Evolutionary conservation across 2,113 vertebrate species (phyloP), one percentile per base, ranked within the genome.

Genomic region (Tretioscincus oriximinensis): DNA sequence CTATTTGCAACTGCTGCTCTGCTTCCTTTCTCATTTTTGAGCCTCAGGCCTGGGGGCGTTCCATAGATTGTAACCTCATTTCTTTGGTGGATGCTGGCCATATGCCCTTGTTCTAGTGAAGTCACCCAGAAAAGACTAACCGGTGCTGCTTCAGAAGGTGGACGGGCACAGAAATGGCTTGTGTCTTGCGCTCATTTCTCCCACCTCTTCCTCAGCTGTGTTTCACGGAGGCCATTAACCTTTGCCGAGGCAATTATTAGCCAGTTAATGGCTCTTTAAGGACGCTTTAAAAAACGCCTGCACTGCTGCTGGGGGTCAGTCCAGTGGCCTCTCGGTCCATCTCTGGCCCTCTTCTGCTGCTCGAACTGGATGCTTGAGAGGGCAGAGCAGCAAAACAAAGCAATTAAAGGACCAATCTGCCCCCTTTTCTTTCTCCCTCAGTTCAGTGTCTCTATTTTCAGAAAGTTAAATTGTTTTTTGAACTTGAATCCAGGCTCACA

Each of bases 181-280:
- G 64, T 29, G 68, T 70, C 29, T 76, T 63, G 9, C 61, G 61
- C 45, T 60, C 51, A 10, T 58, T 68, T 16, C 45, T 22, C 8
- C 60, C 74, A 45, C 75, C 47, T 29, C 31, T 51, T 67, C 49
- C 65, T 29, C 10, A 9, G 9, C 68, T 82, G 22, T 54, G 28
- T 41, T 77, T 77, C 58, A 77, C 71, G 26, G 14, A 77, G 16
- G 45, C 73, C 29, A 82, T 77, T 70, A 71, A 72, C 67, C 67
- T 82, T 63, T 80, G 54, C 78, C 28, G 68, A 80, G 35, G 68
- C 41, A 63, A 80, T 80, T 71, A 80, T 47, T 63, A 63, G 77
- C 51, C 35, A 28, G 78, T 72, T 80, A 80, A 80, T 80, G 35
- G 54, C 18, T 47, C 28, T 63, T 63, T 45, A 63, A 71, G 54